A percentile compares a stretch with the other conserved stretches of the same genome.
Conservation (phyloP, 2,888 invertebrate genomes). For the Dynastes hyllus region DNA sequence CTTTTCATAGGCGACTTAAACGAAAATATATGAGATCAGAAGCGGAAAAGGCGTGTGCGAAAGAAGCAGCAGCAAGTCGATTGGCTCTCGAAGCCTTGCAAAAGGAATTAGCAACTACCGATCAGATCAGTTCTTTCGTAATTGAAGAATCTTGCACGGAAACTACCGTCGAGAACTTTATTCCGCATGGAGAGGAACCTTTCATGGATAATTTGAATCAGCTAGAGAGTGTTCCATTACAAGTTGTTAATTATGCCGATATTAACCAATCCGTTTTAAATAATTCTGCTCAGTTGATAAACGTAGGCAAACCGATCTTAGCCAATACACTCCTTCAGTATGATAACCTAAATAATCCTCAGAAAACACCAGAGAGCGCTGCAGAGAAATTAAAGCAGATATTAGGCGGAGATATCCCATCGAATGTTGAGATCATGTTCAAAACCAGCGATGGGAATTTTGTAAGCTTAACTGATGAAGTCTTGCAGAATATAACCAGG, state of each 20-base stretch:
- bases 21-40: conserved; percentile 64
- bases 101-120: conserved; percentile 68
- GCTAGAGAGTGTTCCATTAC: conserved; percentile 58
- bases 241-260: conserved; percentile 61
- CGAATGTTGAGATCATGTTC: conserved; percentile 75
- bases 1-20: conserved; percentile 63
- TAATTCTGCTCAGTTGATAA: conserved; percentile 56
- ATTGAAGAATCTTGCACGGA: conserved; percentile 69
- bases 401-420: conserved; percentile 67
- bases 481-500: conserved; percentile 70
- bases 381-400: conserved; percentile 66
- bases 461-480: conserved; percentile 78
- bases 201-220: conserved; percentile 59
- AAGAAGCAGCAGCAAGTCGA: conserved; percentile 70
- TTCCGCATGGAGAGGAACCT: conserved; percentile 63
- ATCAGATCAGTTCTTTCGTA: conserved; percentile 67
- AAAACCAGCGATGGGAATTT: conserved; percentile 79
- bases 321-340: conserved; percentile 55
- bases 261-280: conserved; percentile 58
- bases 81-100: conserved; percentile 70
- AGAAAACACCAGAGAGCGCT: conserved; percentile 53
- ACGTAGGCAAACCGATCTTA: conserved; percentile 52
- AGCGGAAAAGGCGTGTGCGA: conserved; percentile 69
- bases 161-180: conserved; percentile 69
- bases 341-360: conserved; percentile 49